Evolutionary conservation across 2,113 vertebrate species (phyloP).

Genomic region (Dolichallabes microphthalmus): DNA sequence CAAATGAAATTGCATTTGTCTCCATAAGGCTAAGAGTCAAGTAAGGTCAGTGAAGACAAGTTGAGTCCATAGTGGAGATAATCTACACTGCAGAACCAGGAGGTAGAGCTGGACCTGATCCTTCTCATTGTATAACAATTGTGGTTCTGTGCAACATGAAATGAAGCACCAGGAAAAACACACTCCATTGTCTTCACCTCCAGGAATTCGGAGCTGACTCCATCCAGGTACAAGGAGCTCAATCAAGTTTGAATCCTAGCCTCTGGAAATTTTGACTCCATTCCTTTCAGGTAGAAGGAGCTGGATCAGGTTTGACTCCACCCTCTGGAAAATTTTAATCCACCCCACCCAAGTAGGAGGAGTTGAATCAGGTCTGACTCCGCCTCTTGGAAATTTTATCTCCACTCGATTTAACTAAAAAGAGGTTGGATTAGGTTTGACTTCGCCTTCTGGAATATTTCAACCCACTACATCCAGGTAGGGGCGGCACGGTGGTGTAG

Average conservation of each 20-base stretch:
- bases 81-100: background rate
- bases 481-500: too few relatives aligned
- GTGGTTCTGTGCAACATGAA: background rate
- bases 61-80: background rate
- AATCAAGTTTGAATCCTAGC: too few relatives aligned
- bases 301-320: too few relatives aligned
- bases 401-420: background rate
- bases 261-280: too few relatives aligned
- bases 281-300: too few relatives aligned
- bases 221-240: too few relatives aligned
- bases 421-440: background rate
- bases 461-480: background rate
- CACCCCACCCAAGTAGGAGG: too few relatives aligned
- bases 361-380: background rate
- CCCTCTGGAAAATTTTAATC: too few relatives aligned
- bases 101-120: background rate
- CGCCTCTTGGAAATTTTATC: background rate
- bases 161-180: background rate
- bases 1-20: background rate
- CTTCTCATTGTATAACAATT: background rate
- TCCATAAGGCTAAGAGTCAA: background rate
- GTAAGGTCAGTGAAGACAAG: background rate
- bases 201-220: too few relatives aligned
- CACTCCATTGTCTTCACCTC: background rate
- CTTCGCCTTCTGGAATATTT: background rate